These are phyloP conservation scores for Ptilorrhoa leucosticta DNA, from an alignment of 2,113 vertebrate genomes.

Conservation along the genomic window DNA sequence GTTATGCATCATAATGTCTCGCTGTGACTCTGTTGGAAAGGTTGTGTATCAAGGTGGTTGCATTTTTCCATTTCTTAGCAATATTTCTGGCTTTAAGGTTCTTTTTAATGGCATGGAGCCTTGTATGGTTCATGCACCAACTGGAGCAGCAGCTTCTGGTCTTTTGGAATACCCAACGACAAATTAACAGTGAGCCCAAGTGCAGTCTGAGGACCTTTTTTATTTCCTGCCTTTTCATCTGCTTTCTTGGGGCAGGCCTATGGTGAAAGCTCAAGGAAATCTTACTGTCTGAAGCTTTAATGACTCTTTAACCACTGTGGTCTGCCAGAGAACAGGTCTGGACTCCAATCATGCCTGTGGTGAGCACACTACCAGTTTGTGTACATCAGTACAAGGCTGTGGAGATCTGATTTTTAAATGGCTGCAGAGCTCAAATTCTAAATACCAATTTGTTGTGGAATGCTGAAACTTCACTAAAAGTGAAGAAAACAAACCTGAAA, in stretches of 20 bases:
- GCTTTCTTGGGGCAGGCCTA: background rate
- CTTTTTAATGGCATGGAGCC: background rate
- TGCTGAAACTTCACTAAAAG: background rate
- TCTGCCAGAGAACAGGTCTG: background rate
- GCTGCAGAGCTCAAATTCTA: background rate
- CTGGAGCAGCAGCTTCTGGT: background rate
- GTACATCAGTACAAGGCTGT: background rate
- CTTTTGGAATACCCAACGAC: background rate
- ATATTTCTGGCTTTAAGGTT: background rate
- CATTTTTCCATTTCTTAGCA: background rate
- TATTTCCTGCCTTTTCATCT: background rate
- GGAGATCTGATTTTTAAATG: background rate
- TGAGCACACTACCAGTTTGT: background rate
- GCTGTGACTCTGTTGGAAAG: background rate
- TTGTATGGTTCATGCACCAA: background rate
- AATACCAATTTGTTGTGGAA: background rate
- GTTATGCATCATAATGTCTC: rapidly evolving
- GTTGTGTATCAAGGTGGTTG: background rate
- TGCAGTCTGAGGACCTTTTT: background rate
- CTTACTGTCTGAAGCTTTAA: background rate
- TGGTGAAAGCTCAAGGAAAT: background rate
- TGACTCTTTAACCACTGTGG: background rate
- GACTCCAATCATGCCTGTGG: background rate
- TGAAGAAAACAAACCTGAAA: background rate
- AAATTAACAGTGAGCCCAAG: background rate